Base-by-base conservation (phyloP, 2,113 vertebrate genomes). In the Tupaia chinensis region DNA sequence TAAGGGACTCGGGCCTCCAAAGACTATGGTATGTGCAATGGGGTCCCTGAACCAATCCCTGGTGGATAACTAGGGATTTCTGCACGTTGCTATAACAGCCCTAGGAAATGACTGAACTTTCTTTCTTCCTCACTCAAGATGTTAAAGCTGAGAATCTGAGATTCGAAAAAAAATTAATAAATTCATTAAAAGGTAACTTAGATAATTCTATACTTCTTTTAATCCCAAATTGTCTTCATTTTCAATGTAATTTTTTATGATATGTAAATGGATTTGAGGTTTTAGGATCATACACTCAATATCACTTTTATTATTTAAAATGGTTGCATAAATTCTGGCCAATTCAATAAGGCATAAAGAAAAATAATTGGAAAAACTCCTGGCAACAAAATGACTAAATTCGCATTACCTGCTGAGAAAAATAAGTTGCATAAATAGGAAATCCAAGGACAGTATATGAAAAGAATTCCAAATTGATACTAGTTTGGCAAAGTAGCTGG, bases 91-190 rank as follows among this genome's bases (percentile, higher is more conserved):
- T 27, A 89, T 0, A 16, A 27, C 3, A 56, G 22, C 23, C 32
- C 29, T 82, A 77, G 69, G 66, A 93, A 81, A 81, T 29, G 53
- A 63, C 1, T 54, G 12, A 54, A 29, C 13, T 58, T 34, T 32
- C 68, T 12, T 79, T 56, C 58, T 7, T 68, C 4, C 73, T 76
- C 23, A 69, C 53, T 81, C 44, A 8, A 34, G 2, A 96, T 85
- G 17, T 69, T 76, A 78, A 65, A 60, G 13, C 82, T 79, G 72
- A 85, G 16, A n/a, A 25, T 63, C 11, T 89, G 54, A 80, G 61
- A 15, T 80, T 80, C 29, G 44, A 76, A 89, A 32, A n/a, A 5
- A 93, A 86, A 92, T 89, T 32, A 17, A 89, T 16, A 93, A 95
- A 58, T 23, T 12, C 66, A 85, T 58, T 34, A 76, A 76, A 8